Evolutionary conservation across 2,113 vertebrate species (phyloP).

Genomic region (Toxotes jaculatrix): DNA sequence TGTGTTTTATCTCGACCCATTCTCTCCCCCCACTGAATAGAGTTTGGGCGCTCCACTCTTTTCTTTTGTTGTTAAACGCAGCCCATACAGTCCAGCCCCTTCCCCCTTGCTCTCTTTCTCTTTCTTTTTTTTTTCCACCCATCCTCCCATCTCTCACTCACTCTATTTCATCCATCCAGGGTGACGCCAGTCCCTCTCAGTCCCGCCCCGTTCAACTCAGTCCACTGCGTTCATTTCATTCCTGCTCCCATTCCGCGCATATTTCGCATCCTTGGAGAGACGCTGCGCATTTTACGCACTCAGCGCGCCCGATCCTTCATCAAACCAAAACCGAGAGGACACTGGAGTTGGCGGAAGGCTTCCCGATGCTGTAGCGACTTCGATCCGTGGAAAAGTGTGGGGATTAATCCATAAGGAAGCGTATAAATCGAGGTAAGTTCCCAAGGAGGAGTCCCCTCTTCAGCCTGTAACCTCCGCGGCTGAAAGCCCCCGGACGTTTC

Average conservation of each 20-base stretch:
- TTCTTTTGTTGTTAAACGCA: slow-evolving; percentile 80
- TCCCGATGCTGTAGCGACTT: slow-evolving; percentile 43
- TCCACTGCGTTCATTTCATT: slow-evolving; percentile 97
- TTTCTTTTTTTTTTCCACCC: slow-evolving; percentile 45
- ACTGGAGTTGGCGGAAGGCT: slow-evolving; percentile 55
- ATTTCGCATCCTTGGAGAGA: slow-evolving; percentile 93
- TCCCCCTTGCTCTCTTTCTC: slow-evolving; percentile 42
- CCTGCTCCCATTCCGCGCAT: slow-evolving; percentile 98
- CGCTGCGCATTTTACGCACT: slow-evolving; percentile 84
- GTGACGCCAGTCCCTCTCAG: slow-evolving; percentile 87
- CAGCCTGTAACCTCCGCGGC: slow-evolving; percentile 42
- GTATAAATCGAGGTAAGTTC: slow-evolving; percentile 84
- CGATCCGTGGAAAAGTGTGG: slow-evolving; percentile 66
- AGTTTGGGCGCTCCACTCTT: slow-evolving; percentile 73
- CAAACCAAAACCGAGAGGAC: slow-evolving; percentile 43
- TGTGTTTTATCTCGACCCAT: slow-evolving; percentile 36
- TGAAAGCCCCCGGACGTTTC: slow-evolving; percentile 57
- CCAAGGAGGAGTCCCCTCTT: slow-evolving; percentile 65
- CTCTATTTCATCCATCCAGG: slow-evolving; percentile 81
- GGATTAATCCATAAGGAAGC: slow-evolving; percentile 73
- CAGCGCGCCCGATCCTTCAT: slow-evolving; percentile 63
- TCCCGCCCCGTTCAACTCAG: slow-evolving; percentile 89
- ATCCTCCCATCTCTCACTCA: slow-evolving; percentile 67
- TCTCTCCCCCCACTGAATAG: slow-evolving; percentile 57
- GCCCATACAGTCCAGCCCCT: slow-evolving; percentile 70